Conservation (phyloP, 2,113 vertebrate species). For the Herpailurus yagouaroundi region DNA sequence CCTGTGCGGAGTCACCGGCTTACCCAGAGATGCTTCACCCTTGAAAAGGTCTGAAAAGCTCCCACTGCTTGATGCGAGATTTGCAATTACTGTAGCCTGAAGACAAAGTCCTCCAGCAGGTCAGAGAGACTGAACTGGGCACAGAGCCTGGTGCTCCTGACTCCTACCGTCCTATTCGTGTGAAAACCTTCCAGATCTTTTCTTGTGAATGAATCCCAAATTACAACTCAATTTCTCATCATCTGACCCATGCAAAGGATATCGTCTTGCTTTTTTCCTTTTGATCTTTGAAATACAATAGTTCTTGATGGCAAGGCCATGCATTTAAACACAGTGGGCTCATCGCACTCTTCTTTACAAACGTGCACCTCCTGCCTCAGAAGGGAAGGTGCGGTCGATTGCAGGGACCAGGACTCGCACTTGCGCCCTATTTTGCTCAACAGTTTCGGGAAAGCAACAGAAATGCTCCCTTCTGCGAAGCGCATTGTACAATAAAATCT, state of each 20-base stretch:
- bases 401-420: not conserved
- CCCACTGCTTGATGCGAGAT: not conserved
- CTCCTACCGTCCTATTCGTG: not conserved
- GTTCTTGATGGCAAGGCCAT: slow-evolving; percentile 36
- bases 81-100: not conserved
- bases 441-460: slow-evolving; percentile 1
- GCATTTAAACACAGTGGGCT: not conserved
- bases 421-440: slow-evolving; percentile 16
- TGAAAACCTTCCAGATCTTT: slow-evolving; percentile 47
- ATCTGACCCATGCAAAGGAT: slow-evolving; percentile 8
- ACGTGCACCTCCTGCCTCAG: not conserved
- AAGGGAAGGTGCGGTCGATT: not conserved
- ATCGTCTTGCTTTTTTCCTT: not conserved
- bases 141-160: not conserved
- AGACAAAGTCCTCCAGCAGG: not conserved
- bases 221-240: not conserved
- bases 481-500: slow-evolving; percentile 31
- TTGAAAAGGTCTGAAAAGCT: not conserved
- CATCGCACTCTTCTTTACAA: slow-evolving; percentile 25
- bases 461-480: not conserved
- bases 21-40: not conserved
- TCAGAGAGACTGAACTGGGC: not conserved
- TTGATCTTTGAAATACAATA: slow-evolving; percentile 54
- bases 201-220: slow-evolving; percentile 53
- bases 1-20: not conserved